Conservation (phyloP, 2,797 vertebrate species). For the Onychomys leucogaster region DNA sequence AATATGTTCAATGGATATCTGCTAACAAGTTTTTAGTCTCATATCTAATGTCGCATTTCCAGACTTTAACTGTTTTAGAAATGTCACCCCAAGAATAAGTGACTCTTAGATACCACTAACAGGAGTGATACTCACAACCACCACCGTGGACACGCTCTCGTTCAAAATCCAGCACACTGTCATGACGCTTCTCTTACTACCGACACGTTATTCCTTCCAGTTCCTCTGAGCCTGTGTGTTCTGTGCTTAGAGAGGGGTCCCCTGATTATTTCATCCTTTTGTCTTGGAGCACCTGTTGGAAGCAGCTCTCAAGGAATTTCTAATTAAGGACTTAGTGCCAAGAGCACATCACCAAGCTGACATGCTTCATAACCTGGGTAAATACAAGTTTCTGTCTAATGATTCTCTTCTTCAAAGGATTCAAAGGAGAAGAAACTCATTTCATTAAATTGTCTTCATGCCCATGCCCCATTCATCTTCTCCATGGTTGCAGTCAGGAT, state of each 20-base stretch:
- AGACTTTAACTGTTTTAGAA: conserved; percentile 78
- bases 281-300: conserved; percentile 81
- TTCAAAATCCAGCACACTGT: conserved; percentile 89
- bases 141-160: conserved; percentile 85
- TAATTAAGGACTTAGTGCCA: conserved; percentile 89
- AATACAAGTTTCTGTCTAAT: conserved; percentile 83
- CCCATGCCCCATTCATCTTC: conserved; percentile 52
- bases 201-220: conserved; percentile 72
- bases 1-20: conserved; percentile 84
- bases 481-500: conserved; percentile 67
- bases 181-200: conserved; percentile 61
- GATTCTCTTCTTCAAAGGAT: conserved; percentile 77
- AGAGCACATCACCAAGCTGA: conserved; percentile 80
- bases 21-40: conserved; percentile 82
- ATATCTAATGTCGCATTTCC: conserved; percentile 81
- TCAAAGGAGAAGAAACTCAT: conserved; percentile 80
- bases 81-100: conserved; percentile 78
- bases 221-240: conserved; percentile 72
- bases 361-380: conserved; percentile 83
- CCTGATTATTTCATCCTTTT: conserved; percentile 79
- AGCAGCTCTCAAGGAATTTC: conserved; percentile 87
- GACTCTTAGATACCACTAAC: conserved; percentile 73
- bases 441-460: conserved; percentile 80
- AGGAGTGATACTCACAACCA: conserved; percentile 88
- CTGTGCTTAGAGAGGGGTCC: conserved; percentile 73